Evolutionary conservation across 2,113 vertebrate genomes (phyloP).

Genomic region (Hemiscyllium ocellatum): DNA sequence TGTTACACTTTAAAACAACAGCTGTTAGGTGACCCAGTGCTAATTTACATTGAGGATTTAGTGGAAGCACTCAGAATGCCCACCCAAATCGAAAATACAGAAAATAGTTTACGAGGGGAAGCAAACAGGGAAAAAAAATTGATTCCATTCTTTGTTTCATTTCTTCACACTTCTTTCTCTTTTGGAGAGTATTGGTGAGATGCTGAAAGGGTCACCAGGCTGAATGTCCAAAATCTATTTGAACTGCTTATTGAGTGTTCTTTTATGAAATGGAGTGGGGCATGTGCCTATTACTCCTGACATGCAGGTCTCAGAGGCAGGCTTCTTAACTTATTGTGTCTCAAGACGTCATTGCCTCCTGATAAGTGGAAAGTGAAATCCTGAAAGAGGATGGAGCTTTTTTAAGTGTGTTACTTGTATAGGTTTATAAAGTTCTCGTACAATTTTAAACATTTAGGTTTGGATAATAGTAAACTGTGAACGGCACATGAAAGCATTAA

Average conservation of each 20-base stretch:
- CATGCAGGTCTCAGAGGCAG: too few species aligned
- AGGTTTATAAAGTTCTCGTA: not conserved
- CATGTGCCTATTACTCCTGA: not conserved
- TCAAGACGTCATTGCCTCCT: not conserved
- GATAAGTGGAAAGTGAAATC: not conserved
- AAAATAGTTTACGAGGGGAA: not conserved
- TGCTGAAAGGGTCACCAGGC: too few species aligned
- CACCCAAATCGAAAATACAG: not conserved
- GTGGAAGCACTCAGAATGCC: not conserved
- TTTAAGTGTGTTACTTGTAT: not conserved
- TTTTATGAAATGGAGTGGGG: not conserved
- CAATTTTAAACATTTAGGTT: not conserved
- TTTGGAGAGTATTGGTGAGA: too few species aligned
- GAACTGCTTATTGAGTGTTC: too few species aligned
- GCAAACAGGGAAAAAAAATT: not conserved
- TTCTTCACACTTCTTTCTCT: not conserved
- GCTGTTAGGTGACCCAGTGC: not conserved
- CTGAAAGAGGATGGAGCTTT: not conserved
- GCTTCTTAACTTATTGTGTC: not conserved
- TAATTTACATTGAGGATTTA: not conserved
- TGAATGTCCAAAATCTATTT: not conserved
- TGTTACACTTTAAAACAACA: not conserved
- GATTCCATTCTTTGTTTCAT: not conserved
- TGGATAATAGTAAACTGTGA: not conserved
- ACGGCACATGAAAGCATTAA: not conserved